Base-by-base conservation (phyloP, 2,797 vertebrate species). In the Sorex maritimensis region DNA sequence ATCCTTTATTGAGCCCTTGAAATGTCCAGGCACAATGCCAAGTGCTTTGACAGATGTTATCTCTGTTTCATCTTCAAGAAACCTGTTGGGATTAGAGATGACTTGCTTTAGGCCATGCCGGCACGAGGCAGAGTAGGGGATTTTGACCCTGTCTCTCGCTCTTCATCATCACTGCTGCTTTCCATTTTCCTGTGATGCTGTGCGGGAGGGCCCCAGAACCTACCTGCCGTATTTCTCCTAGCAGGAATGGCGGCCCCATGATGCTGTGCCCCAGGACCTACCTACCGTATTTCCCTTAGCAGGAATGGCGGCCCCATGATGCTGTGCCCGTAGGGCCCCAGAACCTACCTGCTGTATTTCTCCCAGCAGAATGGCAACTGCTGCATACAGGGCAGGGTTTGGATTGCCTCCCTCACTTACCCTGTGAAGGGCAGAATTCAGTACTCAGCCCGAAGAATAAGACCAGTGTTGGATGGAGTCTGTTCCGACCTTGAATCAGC, bases 381-480 rank as follows among this genome's bases (percentile, higher is more conserved):
- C 80, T 44, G 41, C 41, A 44, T 44, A 44, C 7, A 44, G 52
- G 52, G 52, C 52, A 55, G 52, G 11, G 49, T 11, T 30, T 63
- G 72, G 69, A 71, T n/a, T 63, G 3, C 67, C 24, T 94, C 28
- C 80, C 75, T 77, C 6, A 26, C 46, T 72, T 67, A 75, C 21
- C 44, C 84, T 58, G 73, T 74, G 65, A 92, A 94, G 58, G 85
- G 28, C 82, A 90, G 92, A 90, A 77, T 86, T 78, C 44, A 86
- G 73, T 5, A 14, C 82, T 81, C 5, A 13, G 67, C 61, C 82
- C 55, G 12, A 78, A 93, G 68, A 94, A 86, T 74, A 87, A 92
- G 61, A 67, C 87, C 79, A 90, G 68, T 92, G 72, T 94, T 61
- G 67, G 41, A 61, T 68, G 61, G 86, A 75, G 30, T 90, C 75